These are phyloP conservation scores for Brachionus paranguensis DNA, from an alignment of 1,140 invertebrate genomes.

Conservation along the genomic window DNA sequence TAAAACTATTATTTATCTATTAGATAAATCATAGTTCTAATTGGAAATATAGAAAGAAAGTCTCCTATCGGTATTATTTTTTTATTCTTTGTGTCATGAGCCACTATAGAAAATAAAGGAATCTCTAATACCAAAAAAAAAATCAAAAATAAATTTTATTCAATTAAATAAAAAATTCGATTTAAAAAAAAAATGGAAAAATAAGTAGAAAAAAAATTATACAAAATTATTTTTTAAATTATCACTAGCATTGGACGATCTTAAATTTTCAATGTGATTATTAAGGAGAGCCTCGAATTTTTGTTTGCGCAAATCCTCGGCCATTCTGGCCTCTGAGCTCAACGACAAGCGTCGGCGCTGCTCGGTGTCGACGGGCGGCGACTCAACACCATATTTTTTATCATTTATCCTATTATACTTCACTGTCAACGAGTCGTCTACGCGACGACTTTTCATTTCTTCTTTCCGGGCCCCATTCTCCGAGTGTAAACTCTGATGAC, in stretches of 20 bases:
- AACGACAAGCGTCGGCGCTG: neutral
- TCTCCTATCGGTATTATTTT: too few relatives aligned
- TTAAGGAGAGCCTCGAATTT: neutral
- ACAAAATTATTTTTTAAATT: neutral
- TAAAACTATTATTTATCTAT: neutral
- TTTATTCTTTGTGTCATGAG: too few relatives aligned
- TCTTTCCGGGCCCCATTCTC: neutral
- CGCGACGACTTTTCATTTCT: neutral
- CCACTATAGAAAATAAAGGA: too few relatives aligned
- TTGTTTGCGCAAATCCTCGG: neutral
- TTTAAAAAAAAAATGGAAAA: constrained; percentile 15
- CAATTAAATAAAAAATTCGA: neutral
- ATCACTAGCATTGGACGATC: neutral
- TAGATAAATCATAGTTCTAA: too few relatives aligned
- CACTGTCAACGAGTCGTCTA: neutral
- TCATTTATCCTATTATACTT: neutral
- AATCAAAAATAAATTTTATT: neutral
- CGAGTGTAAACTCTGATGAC: neutral
- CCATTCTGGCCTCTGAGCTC: neutral
- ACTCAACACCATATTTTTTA: neutral
- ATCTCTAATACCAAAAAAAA: too few relatives aligned
- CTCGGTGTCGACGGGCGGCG: neutral
- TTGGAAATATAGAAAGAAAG: too few relatives aligned
- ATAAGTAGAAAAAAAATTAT: neutral
- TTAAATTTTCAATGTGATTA: constrained; percentile 10